Evolutionary conservation across 2,113 vertebrate species (phyloP), one percentile per base, ranked within the genome.

Genomic region (Mus musculus): DNA sequence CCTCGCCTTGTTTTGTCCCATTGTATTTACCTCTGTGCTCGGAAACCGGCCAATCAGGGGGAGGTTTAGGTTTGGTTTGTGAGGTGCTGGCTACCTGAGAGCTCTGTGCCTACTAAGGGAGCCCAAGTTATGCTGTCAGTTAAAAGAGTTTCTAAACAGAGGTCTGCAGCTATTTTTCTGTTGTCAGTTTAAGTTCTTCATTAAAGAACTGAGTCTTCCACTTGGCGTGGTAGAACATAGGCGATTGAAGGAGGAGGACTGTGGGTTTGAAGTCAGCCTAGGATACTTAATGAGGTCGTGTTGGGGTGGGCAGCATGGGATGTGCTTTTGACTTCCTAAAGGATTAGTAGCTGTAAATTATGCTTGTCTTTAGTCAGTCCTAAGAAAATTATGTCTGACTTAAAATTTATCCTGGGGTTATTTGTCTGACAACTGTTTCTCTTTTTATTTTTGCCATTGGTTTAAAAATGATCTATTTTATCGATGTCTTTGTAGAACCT

Each of bases 401-500:
- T 65, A 67, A 90, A 93, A 90, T 80, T 81, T 89, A 65, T 77
- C 19, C 85, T 61, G 76, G 3, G 24, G 2, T 56, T 76, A 28
- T 85, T 59, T 71, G 33, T 69, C 30, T 69, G 39, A 86, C 5
- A 71, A 71, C 52, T 96, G 7, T 82, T 59, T 59, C 54, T 88
- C 22, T 81, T 26, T 73, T 54, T 85, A 5, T 67, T 77, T 95
- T 95, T 96, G 39, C 22, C 30, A 33, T 71, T 80, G 59, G 89
- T 54, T 91, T 89, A 30, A 88, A 91, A 75, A 72, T 82, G 19
- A 94, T 90, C 54, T 61, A 5, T n/a, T 94, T 95, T 85, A 19
- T 93, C 88, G 46, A 61, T 86, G 61, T 94, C 67, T 94, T 89
- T 97, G 54, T 92, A 89, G 85, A 95, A 92, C 52, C 59, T 95